Evolutionary conservation across 2,113 vertebrate genomes (phyloP), one percentile per base, ranked within the genome.

Genomic region (Ctenodactylus gundi): DNA sequence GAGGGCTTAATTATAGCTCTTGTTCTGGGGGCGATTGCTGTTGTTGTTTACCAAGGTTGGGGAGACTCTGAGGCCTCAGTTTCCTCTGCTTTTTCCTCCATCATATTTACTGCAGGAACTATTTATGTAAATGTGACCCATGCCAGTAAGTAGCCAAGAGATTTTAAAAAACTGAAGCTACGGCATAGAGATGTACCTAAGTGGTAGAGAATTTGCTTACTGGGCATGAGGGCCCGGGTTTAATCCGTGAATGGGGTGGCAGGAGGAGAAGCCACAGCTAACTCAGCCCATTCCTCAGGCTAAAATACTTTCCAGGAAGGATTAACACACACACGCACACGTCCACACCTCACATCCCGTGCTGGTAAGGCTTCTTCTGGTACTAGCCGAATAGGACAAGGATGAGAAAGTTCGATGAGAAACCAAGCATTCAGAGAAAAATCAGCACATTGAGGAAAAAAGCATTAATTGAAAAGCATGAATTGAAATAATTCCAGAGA

Each of bases 401-500:
- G 51, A 88, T 62, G 58, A 84, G 39, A 80, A 94, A 84, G 49
- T 51, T 49, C 64, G 58, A 62, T 34, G 41, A 70, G 53, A 93
- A 95, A 82, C 75, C n/a, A 92, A 75, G 41, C 49, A 14, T 64
- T 57, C 4, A 83, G 41, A 92, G 72, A 67, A 89, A 85, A 93
- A 41, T 72, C 39, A 80, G 39, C 57, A 86, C 57, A 83, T 0
- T 34, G n/a, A 92, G 86, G 39, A 77, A 91, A 80, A 89, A 78
- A 95, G 41, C 75, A 89, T 65, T 89, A 72, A 67, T 55, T 93
- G 65, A 80, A 89, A 78, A 95, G 41, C 75, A 89, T 65, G 86
- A 72, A 67, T 55, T 93, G 39, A 96, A 93, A 72, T 75, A 65
- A 94, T 76, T 94, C 91, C 75, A 53, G 90, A 94, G 82, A 94